Evolutionary conservation across 2,888 invertebrate genomes (phyloP).

Genomic region (Trissoscelio sp.): DNA sequence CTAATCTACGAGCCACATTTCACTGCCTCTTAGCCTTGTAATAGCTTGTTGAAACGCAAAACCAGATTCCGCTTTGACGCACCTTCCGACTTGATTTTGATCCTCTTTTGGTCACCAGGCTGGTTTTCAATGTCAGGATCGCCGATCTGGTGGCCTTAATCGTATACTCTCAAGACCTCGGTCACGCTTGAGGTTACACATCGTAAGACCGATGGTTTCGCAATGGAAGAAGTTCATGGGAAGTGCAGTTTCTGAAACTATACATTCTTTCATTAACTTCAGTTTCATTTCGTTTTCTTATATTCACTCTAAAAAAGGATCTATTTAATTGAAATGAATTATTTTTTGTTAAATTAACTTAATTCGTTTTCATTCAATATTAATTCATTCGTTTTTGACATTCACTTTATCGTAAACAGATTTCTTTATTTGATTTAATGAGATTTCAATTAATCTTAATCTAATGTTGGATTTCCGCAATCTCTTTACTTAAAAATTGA

Average conservation of each 20-base stretch:
- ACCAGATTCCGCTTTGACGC: conserved; percentile 25
- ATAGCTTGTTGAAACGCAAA: neutral
- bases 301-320: neutral
- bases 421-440: too few species aligned
- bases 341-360: too few species aligned
- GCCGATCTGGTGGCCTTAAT: conserved; percentile 73
- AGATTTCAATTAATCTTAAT: too few species aligned
- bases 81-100: conserved; percentile 26
- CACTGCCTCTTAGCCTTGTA: too few species aligned
- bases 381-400: too few species aligned
- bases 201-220: conserved; percentile 66
- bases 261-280: conserved; percentile 9
- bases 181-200: conserved; percentile 71
- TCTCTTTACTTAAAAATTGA: too few species aligned
- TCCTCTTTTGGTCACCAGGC: conserved; percentile 39
- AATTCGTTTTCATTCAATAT: too few species aligned
- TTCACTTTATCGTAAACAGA: too few species aligned
- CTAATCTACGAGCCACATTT: too few species aligned
- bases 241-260: conserved; percentile 61
- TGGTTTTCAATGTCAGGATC: conserved; percentile 56
- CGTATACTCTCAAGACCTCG: conserved; percentile 73
- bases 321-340: too few species aligned
- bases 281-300: neutral
- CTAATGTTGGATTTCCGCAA: too few species aligned
- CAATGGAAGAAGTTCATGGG: conserved; percentile 30